phyloP scores from a whole-genome alignment of 2,113 vertebrate species.

The Elephas maximus region DNA sequence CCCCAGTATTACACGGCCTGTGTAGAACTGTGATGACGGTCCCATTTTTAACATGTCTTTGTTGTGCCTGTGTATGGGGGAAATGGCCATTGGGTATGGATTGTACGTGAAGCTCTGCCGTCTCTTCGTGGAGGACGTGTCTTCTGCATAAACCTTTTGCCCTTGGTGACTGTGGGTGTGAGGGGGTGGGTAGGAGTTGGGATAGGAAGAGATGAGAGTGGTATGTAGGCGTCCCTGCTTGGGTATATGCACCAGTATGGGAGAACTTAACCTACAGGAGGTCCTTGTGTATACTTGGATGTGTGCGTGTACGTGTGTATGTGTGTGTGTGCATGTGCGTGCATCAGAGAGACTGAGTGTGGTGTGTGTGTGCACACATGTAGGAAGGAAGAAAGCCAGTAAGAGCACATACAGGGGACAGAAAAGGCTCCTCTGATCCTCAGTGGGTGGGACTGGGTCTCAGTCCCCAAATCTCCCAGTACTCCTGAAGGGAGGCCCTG shows the following conservation, averaged over 20 bases:
- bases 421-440: neutral
- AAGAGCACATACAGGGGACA: neutral
- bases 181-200: neutral
- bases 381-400: neutral
- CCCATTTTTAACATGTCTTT: neutral
- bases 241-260: too few species aligned
- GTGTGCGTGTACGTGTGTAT: too few species aligned
- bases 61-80: fast-evolving
- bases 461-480: neutral
- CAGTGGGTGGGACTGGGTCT: too few species aligned
- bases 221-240: neutral
- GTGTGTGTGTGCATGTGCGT: neutral
- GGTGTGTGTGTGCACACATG: too few species aligned
- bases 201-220: too few species aligned
- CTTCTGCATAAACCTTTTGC: neutral
- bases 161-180: neutral
- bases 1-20: neutral
- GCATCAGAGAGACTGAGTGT: too few species aligned
- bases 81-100: neutral
- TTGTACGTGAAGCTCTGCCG: neutral
- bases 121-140: too few species aligned
- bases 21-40: neutral
- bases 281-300: neutral
- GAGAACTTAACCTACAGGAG: too few species aligned
- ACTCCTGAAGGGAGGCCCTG: neutral